Evolutionary conservation across 1,140 invertebrate species (phyloP), one percentile per base, ranked within the genome.

Genomic region (Doryteuthis pealeii): DNA sequence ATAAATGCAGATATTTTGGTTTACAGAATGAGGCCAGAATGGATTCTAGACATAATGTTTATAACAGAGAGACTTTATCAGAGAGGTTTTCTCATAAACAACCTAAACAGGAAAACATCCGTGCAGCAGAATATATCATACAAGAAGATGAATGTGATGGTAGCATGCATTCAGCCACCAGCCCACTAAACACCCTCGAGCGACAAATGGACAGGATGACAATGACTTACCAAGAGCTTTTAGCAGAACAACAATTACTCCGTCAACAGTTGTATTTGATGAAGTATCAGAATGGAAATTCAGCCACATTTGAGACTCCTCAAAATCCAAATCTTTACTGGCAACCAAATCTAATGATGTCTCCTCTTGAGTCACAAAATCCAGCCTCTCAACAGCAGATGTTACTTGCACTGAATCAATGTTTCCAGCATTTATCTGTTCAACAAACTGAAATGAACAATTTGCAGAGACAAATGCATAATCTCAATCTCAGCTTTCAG

Each of bases 361-460:
- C 54, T 0, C 54, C 54, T 62, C 22, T 33, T 10, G 70, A 71
- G 15, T 1, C 14, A 22, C 66, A 68, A 31, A 31, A 31, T 32
- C 8, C 28, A 30, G 22, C 32, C 31, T 30, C 32, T 12, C 85
- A 87, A 67, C 85, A 87, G 70, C 85, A 86, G 72, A 71, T 85
- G 69, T 78, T 86, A 78, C 78, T 86, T 78, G 79, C 77, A 45
- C 69, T 87, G 66, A 83, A 81, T 69, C 86, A 86, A 72, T 83
- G 83, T 73, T 79, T 84, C 67, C 84, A 86, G 74, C 84, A 86
- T 73, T 77, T 86, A 58, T 75, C 78, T 70, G 74, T 82, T 70
- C 86, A 87, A 74, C 85, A 86, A 68, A 72, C 78, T 66, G 85
- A 86, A 71, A 83, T 86, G 73, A 80, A 82, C 26, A 83, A 84